A percentile compares a stretch with the other conserved stretches of the same genome.
Conservation (phyloP, 2,797 vertebrate species). For the Pelochelys cantorii region DNA sequence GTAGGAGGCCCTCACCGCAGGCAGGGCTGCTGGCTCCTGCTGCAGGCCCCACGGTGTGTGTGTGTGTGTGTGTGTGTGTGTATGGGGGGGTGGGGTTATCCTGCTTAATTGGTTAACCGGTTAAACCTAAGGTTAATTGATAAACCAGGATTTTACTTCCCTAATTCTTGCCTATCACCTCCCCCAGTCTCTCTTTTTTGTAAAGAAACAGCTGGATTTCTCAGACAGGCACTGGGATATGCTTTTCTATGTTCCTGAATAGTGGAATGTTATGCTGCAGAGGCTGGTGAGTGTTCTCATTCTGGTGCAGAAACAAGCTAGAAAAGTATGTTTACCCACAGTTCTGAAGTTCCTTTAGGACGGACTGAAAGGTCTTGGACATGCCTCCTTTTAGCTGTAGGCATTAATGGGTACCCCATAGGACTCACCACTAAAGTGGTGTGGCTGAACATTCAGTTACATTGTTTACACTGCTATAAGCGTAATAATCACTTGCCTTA, state of each 20-base stretch:
- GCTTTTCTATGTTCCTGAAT: neutral
- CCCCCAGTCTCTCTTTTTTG: no score
- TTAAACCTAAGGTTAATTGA: no score
- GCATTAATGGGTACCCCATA: neutral
- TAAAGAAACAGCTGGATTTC: neutral
- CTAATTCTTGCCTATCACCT: no score
- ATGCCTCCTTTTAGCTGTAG: rapidly evolving
- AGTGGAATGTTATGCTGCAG: neutral
- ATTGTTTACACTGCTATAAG: neutral
- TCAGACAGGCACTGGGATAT: rapidly evolving
- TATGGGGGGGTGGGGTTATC: no score
- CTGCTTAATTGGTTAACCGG: no score
- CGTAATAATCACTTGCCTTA: neutral
- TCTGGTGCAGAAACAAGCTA: neutral
- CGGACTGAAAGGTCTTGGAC: neutral
- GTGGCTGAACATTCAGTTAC: neutral
- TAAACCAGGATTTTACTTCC: no score
- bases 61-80: no score
- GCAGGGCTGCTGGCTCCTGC: no score
- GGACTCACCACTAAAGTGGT: neutral
- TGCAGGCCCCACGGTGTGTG: no score
- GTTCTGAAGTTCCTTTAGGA: rapidly evolving
- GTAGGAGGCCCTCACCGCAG: no score
- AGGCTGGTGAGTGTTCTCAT: neutral
- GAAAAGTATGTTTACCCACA: rapidly evolving